Conservation (phyloP, 1,140 invertebrate genomes). For the Helicoverpa zea region DNA sequence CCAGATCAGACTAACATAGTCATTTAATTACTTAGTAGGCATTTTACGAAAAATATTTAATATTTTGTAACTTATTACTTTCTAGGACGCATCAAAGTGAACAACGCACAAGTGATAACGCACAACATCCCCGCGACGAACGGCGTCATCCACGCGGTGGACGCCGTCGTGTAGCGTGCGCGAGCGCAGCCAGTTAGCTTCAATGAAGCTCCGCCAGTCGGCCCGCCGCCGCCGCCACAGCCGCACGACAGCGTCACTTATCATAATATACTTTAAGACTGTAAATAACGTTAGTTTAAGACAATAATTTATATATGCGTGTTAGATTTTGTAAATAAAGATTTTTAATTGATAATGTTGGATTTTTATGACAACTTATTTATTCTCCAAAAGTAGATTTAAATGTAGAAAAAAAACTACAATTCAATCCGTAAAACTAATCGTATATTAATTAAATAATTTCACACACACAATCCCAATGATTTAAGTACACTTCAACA, state of each 20-base stretch:
- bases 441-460: constrained; percentile 33
- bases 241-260: constrained; percentile 15
- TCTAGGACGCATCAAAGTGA: constrained; percentile 93
- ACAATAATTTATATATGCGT: constrained; percentile 80
- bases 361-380: constrained; percentile 40
- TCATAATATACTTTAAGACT: constrained; percentile 73
- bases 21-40: no score
- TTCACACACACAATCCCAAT: constrained; percentile 52
- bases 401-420: constrained; percentile 22
- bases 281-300: constrained; percentile 82
- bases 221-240: neutral
- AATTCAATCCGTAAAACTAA: constrained; percentile 1
- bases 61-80: constrained; percentile 36
- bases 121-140: constrained; percentile 95
- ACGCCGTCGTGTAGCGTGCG: constrained; percentile 89
- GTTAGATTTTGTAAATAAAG: constrained; percentile 83
- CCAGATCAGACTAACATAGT: no score
- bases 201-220: constrained; percentile 73
- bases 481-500: constrained; percentile 51
- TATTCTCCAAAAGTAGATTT: no score
- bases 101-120: constrained; percentile 91
- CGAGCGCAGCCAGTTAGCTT: constrained; percentile 69
- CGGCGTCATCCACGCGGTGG: constrained; percentile 95
- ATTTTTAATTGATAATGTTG: constrained; percentile 62
- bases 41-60: no score